Evolutionary conservation across 2,888 invertebrate species (phyloP), one percentile per base, ranked within the genome.

Genomic region (Neoaliturus tenellus): DNA sequence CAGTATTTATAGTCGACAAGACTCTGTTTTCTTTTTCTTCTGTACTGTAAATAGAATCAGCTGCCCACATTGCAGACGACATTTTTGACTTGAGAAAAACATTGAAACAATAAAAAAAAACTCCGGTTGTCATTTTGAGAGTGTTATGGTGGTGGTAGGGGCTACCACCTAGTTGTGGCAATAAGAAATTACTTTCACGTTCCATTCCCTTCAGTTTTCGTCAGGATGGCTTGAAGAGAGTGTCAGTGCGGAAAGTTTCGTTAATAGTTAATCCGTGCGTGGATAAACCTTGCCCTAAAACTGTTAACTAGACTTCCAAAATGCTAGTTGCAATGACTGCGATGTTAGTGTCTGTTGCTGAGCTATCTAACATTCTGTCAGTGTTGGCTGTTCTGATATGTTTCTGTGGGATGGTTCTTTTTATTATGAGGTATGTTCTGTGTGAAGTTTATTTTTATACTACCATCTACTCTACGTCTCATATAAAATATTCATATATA

Each of bases 361-460:
- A 95, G 90, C 92, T 95, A 91, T 94, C 95, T 88, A 95, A 95
- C 91, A 94, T 95, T 90, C 93, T 95, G 91, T 95, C 95, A 88
- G 95, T 95, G 90, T 92, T 95, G 87, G 94, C 94, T 75, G 94
- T 95, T 85, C 91, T 95, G 84, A 92, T 95, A 89, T 95, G 95
- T 90, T 94, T 95, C 89, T 95, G 95, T 91, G 94, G 94, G 86
- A 94, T 95, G 93, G 93, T 95, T 88, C 92, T 95, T 88, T 95
- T 95, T 90, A 94, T 95, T 87, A 93, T 95, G 91, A 94, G 95
- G 95, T 95, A 89, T 91, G 92, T 90, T 69, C 14, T 44, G 58
- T n/a, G n/a, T n/a, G n/a, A n/a, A n/a, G n/a, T n/a, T n/a, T n/a
- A n/a, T n/a, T n/a, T n/a, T n/a, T n/a, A n/a, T n/a, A n/a, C n/a